A percentile compares a stretch with the other conserved stretches of the same genome.
Conservation (phyloP, 2,113 vertebrate species). For the Dunckerocampus dactyliophorus region DNA sequence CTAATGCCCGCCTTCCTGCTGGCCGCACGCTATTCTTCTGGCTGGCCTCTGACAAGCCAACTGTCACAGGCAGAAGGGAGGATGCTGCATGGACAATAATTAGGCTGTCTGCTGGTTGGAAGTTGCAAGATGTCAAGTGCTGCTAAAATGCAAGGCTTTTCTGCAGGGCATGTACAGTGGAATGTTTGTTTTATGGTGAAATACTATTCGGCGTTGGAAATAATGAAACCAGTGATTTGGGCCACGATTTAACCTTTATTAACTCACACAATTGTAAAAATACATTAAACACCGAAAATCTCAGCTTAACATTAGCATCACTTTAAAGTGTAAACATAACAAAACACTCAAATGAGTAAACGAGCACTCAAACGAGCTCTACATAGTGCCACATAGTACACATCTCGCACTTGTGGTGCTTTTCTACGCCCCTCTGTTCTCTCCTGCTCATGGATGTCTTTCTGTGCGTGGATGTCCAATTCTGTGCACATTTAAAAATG, state of each 20-base stretch:
- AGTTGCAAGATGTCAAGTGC: slow-evolving; percentile 55
- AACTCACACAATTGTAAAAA: not conserved
- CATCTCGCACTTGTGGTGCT: no score
- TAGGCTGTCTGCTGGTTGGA: slow-evolving; percentile 49
- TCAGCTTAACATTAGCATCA: no score
- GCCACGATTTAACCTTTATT: not conserved
- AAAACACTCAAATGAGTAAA: no score
- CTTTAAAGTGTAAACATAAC: no score
- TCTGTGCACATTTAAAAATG: no score
- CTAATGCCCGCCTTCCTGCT: slow-evolving; percentile 57
- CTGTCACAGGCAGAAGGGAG: slow-evolving; percentile 62
- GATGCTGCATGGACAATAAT: slow-evolving; percentile 61
- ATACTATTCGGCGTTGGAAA: not conserved
- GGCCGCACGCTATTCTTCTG: slow-evolving; percentile 57
- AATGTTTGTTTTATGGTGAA: not conserved
- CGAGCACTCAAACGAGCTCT: no score
- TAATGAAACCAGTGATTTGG: not conserved
- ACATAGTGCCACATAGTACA: no score
- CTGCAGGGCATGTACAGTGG: slow-evolving; percentile 12
- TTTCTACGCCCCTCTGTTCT: no score
- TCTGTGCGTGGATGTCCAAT: no score
- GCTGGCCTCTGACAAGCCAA: slow-evolving; percentile 54
- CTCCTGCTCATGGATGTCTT: no score
- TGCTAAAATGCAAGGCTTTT: slow-evolving; percentile 43
- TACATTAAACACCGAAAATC: no score